These are phyloP conservation scores for Trachops cirrhosus DNA, from an alignment of 2,797 vertebrate species.

Conservation along the genomic window DNA sequence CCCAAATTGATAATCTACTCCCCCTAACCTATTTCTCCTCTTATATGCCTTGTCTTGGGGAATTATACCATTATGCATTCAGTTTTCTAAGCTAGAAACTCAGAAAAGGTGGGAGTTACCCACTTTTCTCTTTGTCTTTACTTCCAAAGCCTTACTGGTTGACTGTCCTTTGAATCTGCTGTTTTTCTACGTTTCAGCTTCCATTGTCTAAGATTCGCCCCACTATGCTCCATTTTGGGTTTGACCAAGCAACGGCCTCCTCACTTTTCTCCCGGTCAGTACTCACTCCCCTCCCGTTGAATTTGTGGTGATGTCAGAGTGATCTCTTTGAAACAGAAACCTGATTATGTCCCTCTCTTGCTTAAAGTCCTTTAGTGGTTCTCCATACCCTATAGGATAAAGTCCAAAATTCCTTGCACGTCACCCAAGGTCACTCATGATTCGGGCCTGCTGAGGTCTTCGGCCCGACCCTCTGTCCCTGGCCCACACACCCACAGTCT, in stretches of 20 bases:
- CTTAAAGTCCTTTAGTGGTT: background rate
- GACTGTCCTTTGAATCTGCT: background rate
- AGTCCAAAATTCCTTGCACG: background rate
- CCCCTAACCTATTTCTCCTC: background rate
- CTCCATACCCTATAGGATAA: background rate
- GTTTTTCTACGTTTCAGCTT: background rate
- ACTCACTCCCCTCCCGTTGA: background rate
- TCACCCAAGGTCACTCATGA: background rate
- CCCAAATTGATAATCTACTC: background rate
- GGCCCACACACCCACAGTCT: background rate
- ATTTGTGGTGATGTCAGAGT: background rate
- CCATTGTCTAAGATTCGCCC: background rate
- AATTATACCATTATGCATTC: background rate
- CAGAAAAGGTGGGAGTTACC: background rate
- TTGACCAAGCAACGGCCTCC: background rate
- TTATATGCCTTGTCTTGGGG: background rate
- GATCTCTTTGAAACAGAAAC: background rate
- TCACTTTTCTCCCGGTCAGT: background rate
- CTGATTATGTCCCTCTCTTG: background rate
- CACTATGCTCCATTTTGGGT: background rate
- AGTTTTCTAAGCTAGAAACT: slow-evolving; percentile 28
- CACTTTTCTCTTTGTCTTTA: slow-evolving; percentile 17
- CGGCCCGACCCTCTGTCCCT: background rate
- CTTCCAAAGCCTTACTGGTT: background rate
- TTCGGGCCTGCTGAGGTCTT: background rate